Base-by-base conservation (phyloP, 1,140 invertebrate genomes). In the Odontomachus brunneus region DNA sequence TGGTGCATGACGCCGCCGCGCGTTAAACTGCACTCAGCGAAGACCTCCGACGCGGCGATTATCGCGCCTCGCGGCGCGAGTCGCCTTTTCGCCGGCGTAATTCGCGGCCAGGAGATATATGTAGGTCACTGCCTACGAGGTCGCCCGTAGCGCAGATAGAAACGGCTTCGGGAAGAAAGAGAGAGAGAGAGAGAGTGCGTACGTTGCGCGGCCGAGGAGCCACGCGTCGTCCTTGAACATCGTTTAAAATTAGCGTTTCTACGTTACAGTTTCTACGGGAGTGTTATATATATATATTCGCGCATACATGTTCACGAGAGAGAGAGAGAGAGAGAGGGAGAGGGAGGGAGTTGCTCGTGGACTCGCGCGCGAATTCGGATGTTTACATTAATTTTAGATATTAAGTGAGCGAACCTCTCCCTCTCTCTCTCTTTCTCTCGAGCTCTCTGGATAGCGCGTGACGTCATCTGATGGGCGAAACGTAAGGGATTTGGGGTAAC, bases 61-160 rank as follows among this genome's bases (percentile, higher is more conserved):
- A 87, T 82, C 73, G 44, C 60, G 26, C 24, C 38, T 44, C 38
- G 38, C 38, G 38, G n/a, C n/a, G n/a, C n/a, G 38, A 49, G 71
- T 11, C 26, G 76, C 14, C 33, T 82, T 84, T 87, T 88, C 65
- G n/a, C 26, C 59, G 22, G 65, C 38, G 53, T 29, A 63, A 48
- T 22, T 29, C n/a, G 73, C 66, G 38, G 33, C 53, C 24, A 48
- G 33, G 62, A 51, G 53, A 49, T 44, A 84, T 81, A 91, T 90
- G 88, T 91, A 90, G 91, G 88, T 90, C 91, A 80, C 67, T 69
- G 83, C n/a, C 83, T 86, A 87, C 88, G 85, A 89, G 81, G 80
- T 90, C 82, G 83, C 78, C 75, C 83, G 38, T 71, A 89, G 89
- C 75, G 82, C 72, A 87, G 87, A 86, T 84, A 80, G 75, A 83